Percentiles rank a stretch among this genome's conserved stretches.
These are phyloP conservation scores for Melopsittacus undulatus DNA, from an alignment of 2,797 vertebrate genomes.

Conservation along the genomic window DNA sequence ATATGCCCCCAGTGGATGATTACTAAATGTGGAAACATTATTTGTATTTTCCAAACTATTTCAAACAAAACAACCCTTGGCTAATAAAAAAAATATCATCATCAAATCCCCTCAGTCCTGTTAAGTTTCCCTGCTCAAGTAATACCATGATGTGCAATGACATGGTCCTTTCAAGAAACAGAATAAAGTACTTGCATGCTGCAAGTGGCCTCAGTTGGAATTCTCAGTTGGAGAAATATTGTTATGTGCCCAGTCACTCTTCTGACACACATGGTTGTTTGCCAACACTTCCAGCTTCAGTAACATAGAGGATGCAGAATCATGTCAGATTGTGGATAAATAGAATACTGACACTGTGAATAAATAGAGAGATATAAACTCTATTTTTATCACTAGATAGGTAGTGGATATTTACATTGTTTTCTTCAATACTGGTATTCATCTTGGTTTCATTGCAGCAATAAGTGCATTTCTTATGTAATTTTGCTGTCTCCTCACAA, in stretches of 20 bases:
- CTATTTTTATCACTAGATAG: background rate
- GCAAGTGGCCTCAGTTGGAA: slow-evolving; percentile 17
- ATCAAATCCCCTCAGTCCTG: background rate
- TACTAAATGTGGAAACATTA: slow-evolving; percentile 26
- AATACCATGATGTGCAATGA: background rate
- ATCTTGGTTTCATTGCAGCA: slow-evolving; percentile 6
- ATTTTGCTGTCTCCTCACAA: background rate
- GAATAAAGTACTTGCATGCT: background rate
- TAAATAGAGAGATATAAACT: background rate
- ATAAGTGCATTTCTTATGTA: background rate
- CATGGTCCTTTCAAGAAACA: background rate
- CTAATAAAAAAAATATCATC: slow-evolving; percentile 9
- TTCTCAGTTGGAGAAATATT: slow-evolving; percentile 30
- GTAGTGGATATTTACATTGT: background rate
- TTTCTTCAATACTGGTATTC: background rate
- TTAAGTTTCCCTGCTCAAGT: background rate
- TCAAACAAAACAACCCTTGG: slow-evolving; percentile 13
- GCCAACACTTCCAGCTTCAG: slow-evolving; percentile 23
- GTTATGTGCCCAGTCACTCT: background rate
- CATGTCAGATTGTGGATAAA: slow-evolving; percentile 9
- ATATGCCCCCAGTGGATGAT: slow-evolving; percentile 8
- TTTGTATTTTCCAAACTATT: slow-evolving; percentile 49
- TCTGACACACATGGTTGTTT: background rate
- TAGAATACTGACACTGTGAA: slow-evolving; percentile 19
- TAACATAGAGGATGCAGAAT: background rate